A percentile compares a stretch with the other conserved stretches of the same genome.
phyloP scores from a whole-genome alignment of 2,113 vertebrate species.

The Sula dactylatra region DNA sequence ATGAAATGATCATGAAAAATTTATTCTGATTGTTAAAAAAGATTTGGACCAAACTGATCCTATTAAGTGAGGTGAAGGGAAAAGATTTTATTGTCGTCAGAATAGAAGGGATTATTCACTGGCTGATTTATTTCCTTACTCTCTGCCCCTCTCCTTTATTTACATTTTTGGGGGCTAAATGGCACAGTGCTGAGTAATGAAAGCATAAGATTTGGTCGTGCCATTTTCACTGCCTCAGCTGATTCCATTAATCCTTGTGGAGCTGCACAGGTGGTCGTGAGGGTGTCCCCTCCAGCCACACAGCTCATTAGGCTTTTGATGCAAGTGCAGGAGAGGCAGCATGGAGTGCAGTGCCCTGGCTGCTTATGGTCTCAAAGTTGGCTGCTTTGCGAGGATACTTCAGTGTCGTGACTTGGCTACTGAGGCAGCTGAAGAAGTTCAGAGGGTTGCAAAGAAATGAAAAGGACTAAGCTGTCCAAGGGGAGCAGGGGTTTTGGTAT shows the following conservation, averaged over 20 bases:
- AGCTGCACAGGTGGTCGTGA: not conserved
- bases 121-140: conserved; percentile 1
- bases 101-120: not conserved
- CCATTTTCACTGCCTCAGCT: conserved; percentile 43
- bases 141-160: not conserved
- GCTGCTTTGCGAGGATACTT: not conserved
- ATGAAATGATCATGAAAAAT: not conserved
- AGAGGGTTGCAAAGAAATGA: not conserved
- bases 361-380: not conserved
- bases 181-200: not conserved
- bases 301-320: not conserved
- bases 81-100: not conserved
- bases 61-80: not conserved
- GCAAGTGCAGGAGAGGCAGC: not conserved
- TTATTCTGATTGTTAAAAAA: not conserved
- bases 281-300: not conserved
- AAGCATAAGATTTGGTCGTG: not conserved
- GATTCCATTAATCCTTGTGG: not conserved
- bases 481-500: not conserved
- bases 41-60: not conserved
- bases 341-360: not conserved
- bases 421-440: not conserved
- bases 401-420: not conserved
- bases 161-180: conserved; percentile 38
- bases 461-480: not conserved